phyloP scores from a whole-genome alignment of 1,140 invertebrate genomes.

The Sesamia nonagrioides region DNA sequence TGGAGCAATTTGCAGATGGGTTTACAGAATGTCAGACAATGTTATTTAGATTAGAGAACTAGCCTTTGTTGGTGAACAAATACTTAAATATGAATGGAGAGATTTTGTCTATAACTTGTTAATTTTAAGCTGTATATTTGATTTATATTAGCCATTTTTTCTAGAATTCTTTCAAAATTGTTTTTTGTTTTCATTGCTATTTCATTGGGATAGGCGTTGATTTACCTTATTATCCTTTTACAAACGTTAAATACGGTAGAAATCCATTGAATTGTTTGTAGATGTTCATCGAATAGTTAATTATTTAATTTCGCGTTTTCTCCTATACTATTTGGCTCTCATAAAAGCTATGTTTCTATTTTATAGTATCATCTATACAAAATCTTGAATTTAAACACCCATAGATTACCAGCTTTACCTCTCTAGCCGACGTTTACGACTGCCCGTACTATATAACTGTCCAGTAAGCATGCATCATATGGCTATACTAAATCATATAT shows the following conservation, averaged over 20 bases:
- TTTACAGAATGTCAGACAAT: slow-evolving; percentile 29
- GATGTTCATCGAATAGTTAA: no score
- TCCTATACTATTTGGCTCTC: no score
- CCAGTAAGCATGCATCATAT: not conserved
- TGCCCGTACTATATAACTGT: not conserved
- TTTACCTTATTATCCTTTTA: no score
- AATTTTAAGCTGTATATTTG: not conserved
- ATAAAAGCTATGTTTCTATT: not conserved
- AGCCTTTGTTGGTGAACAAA: not conserved
- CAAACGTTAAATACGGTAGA: no score
- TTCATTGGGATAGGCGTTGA: no score
- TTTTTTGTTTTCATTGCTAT: no score
- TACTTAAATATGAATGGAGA: not conserved
- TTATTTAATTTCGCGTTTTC: no score
- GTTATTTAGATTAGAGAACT: slow-evolving; percentile 22
- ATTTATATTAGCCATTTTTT: no score
- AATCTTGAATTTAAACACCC: not conserved
- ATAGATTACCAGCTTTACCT: not conserved
- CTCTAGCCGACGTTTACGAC: not conserved
- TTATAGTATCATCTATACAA: not conserved
- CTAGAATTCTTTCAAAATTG: no score
- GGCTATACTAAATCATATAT: slow-evolving; percentile 18
- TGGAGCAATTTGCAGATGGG: slow-evolving; percentile 29
- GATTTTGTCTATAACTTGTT: not conserved
- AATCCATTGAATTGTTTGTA: no score